Evolutionary conservation across 2,888 invertebrate species (phyloP).

Genomic region (Lasioglossum marginatum): DNA sequence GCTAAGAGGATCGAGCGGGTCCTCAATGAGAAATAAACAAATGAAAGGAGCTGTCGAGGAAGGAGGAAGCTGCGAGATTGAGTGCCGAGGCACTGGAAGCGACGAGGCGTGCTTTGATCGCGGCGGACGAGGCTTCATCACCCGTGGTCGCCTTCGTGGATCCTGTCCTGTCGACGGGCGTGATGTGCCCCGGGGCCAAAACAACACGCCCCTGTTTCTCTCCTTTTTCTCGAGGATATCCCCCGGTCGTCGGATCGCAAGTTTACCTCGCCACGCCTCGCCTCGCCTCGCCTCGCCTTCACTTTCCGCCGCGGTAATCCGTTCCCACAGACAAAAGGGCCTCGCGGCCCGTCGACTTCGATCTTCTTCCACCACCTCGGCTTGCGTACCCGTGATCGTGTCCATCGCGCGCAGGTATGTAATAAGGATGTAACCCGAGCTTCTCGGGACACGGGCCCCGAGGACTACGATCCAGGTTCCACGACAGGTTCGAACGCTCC

Average conservation of each 20-base stretch:
- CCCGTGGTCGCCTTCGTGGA: constrained; percentile 74
- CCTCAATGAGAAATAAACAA: constrained; percentile 44
- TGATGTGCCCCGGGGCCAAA: constrained; percentile 77
- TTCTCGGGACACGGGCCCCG: constrained; percentile 65
- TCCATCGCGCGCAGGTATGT: constrained; percentile 77
- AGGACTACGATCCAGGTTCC: constrained; percentile 51
- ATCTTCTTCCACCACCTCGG: constrained; percentile 76
- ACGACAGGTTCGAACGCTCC: constrained; percentile 58
- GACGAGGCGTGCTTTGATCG: constrained; percentile 77
- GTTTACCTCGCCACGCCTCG: neutral
- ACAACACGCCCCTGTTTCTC: constrained; percentile 71
- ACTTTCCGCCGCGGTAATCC: constrained; percentile 72
- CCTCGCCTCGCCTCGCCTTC: constrained; percentile 18
- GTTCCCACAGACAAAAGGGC: constrained; percentile 83
- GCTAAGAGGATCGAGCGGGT: constrained; percentile 1
- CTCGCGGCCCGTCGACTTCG: constrained; percentile 81
- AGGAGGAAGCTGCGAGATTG: constrained; percentile 65
- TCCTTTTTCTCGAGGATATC: constrained; percentile 48
- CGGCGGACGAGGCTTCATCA: constrained; percentile 79
- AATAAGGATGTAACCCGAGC: constrained; percentile 84
- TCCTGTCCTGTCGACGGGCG: constrained; percentile 74
- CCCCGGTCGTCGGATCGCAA: neutral
- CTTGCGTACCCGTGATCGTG: constrained; percentile 74
- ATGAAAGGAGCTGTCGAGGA: constrained; percentile 39
- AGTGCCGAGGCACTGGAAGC: constrained; percentile 69